Conservation (phyloP, 2,888 invertebrate genomes). For the Ophion ventricosus region DNA sequence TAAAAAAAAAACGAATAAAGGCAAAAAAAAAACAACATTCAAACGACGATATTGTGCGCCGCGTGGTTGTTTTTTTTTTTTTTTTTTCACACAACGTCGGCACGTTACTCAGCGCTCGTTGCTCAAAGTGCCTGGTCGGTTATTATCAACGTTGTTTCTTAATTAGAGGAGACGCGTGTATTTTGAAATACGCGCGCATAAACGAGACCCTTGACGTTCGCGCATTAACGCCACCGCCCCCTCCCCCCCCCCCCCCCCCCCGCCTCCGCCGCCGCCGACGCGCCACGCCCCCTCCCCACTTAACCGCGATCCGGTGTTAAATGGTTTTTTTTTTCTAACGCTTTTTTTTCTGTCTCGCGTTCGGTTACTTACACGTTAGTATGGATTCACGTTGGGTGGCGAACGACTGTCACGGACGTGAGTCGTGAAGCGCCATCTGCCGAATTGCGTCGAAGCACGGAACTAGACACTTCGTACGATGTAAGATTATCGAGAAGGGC, state of each 20-base stretch:
- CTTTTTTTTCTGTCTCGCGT: neutral
- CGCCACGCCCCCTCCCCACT: neutral
- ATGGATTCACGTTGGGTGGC: too few relatives aligned
- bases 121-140: constrained; percentile 46
- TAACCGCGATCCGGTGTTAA: too few relatives aligned
- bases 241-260: neutral
- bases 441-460: neutral
- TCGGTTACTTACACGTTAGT: neutral
- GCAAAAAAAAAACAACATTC: constrained; percentile 30
- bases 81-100: constrained; percentile 17
- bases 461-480: neutral
- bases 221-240: neutral
- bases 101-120: constrained; percentile 49
- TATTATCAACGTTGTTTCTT: constrained; percentile 61
- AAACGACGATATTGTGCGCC: constrained; percentile 16
- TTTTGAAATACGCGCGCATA: constrained; percentile 43
- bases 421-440: neutral
- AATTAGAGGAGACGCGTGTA: constrained; percentile 57
- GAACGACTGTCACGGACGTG: neutral
- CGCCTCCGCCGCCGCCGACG: too few relatives aligned
- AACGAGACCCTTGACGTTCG: neutral
- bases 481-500: too few relatives aligned
- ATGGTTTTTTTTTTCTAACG: too few relatives aligned
- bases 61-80: too few relatives aligned
- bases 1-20: constrained; percentile 9